These are phyloP conservation scores for Heliopora coerulea DNA, from an alignment of 92 coral and sea anemone genomes.

Conservation along the genomic window DNA sequence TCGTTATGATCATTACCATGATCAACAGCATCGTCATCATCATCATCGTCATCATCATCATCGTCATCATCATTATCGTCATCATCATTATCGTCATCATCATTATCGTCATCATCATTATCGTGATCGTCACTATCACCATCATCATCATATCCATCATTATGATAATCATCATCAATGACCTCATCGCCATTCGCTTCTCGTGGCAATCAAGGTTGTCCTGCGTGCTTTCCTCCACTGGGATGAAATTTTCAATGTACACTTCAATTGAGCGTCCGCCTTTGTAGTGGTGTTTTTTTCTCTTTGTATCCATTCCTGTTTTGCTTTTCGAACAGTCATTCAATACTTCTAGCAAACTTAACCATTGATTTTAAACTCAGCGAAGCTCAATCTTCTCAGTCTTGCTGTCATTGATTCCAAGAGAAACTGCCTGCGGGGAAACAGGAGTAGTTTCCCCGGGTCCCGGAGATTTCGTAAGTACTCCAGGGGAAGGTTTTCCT, in stretches of 20 bases:
- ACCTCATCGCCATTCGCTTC: too few relatives aligned
- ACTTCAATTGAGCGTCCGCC: not conserved
- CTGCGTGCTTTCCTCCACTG: not conserved
- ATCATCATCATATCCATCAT: not conserved
- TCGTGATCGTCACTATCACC: not conserved
- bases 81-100: not conserved
- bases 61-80: not conserved
- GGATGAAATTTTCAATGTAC: not conserved
- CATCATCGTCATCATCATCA: not conserved
- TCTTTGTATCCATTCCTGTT: too few relatives aligned
- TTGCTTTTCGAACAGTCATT: too few relatives aligned
- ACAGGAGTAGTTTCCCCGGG: not conserved
- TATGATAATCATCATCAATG: not conserved
- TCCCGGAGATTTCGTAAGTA: constrained; percentile 2
- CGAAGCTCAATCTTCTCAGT: not conserved
- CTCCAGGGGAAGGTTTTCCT: constrained; percentile 21
- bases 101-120: not conserved
- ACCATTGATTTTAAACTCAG: too few relatives aligned
- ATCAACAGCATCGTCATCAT: not conserved
- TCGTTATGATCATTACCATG: not conserved
- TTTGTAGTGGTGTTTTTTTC: too few relatives aligned
- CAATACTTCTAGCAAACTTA: too few relatives aligned
- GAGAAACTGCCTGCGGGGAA: not conserved
- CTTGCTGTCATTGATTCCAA: not conserved
- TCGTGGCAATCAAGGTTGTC: too few relatives aligned